Evolutionary conservation across 2,113 vertebrate species (phyloP).

Genomic region (Pelecanoides urinatrix): DNA sequence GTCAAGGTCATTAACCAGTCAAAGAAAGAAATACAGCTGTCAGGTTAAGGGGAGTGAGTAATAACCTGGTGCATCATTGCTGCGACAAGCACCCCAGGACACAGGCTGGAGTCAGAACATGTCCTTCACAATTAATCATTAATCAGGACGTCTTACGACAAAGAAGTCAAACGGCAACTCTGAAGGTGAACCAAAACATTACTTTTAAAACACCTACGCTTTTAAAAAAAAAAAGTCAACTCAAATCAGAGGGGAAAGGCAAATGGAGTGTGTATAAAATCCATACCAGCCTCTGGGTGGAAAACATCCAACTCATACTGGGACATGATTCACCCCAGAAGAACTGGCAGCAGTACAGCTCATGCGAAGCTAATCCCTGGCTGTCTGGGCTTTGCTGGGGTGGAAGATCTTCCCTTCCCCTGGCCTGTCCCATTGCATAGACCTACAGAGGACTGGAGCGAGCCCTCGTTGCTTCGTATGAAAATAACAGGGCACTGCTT

Average conservation of each 20-base stretch:
- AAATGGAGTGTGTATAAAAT: not conserved
- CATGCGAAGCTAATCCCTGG: not conserved
- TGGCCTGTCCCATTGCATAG: not conserved
- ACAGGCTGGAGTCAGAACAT: conserved; percentile 39
- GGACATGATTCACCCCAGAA: not conserved
- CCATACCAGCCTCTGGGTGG: not conserved
- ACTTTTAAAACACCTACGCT: not conserved
- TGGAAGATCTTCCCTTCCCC: not conserved
- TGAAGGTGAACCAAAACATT: conserved; percentile 18
- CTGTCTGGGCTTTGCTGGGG: not conserved
- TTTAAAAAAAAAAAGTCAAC: not conserved
- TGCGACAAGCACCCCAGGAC: conserved; percentile 58
- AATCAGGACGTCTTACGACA: not conserved
- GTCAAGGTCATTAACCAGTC: conserved; percentile 36
- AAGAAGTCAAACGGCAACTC: conserved; percentile 6
- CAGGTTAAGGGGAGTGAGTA: conserved; percentile 56
- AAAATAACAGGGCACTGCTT: not conserved
- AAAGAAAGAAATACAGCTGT: conserved; percentile 48
- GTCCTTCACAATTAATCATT: conserved; percentile 55
- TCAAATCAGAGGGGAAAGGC: not conserved
- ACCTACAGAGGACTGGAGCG: not conserved
- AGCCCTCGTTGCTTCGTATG: not conserved
- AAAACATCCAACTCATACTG: not conserved
- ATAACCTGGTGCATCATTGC: conserved; percentile 47
- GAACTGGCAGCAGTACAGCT: not conserved